phyloP scores from a whole-genome alignment of 2,797 vertebrate species.

The Choloepus didactylus region DNA sequence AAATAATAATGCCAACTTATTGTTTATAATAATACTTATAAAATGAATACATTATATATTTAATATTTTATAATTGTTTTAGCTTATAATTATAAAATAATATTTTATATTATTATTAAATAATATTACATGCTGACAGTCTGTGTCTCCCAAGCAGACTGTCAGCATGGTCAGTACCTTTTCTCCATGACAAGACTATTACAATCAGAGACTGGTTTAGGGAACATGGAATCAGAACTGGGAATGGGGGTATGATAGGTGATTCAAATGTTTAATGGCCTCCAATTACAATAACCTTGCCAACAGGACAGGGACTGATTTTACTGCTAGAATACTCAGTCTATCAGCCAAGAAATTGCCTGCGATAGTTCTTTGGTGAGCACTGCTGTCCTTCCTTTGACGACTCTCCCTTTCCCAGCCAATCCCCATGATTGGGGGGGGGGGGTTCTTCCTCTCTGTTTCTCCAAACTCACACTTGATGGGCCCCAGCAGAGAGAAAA shows the following conservation, averaged over 20 bases:
- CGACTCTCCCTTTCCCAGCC: background rate
- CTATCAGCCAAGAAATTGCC: background rate
- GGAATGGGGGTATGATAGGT: background rate
- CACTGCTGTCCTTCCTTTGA: background rate
- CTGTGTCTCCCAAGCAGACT: background rate
- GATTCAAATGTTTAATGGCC: background rate
- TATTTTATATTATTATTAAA: too few relatives aligned
- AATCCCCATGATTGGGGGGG: background rate
- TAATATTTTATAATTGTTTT: too few relatives aligned
- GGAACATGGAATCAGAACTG: background rate
- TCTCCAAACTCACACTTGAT: background rate
- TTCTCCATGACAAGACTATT: background rate
- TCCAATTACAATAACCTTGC: background rate
- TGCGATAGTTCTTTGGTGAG: background rate
- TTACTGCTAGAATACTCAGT: background rate
- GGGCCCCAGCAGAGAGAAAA: background rate
- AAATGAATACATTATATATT: too few relatives aligned
- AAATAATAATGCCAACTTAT: background rate
- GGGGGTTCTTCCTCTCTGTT: background rate
- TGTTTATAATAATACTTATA: background rate
- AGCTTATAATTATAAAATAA: too few relatives aligned
- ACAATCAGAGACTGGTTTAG: background rate
- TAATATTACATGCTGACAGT: too few relatives aligned
- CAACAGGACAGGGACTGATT: background rate
- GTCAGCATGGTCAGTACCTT: background rate